Conservation (phyloP, 2,797 vertebrate species). For the Otolemur crassicaudatus region DNA sequence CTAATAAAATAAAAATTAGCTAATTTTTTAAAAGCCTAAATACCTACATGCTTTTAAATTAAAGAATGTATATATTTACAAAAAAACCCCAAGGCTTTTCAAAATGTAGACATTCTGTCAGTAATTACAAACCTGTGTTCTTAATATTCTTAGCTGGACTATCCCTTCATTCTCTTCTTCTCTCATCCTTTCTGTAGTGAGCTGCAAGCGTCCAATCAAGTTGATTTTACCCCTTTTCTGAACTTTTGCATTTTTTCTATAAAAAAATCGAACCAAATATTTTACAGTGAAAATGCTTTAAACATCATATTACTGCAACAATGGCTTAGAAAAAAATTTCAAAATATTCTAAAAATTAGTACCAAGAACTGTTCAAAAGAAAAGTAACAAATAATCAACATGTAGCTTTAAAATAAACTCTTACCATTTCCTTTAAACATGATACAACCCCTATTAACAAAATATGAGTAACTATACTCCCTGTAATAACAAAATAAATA, state of each 20-base stretch:
- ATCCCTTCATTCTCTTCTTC: constrained; percentile 99
- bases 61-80: not conserved
- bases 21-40: not conserved
- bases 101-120: constrained; percentile 27
- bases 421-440: constrained; percentile 8
- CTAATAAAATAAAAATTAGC: constrained; percentile 9
- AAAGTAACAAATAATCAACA: not conserved
- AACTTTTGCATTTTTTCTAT: constrained; percentile 98
- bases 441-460: not conserved
- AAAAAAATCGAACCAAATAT: constrained; percentile 64
- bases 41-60: constrained; percentile 35
- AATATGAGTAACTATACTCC: not conserved
- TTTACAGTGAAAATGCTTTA: not conserved
- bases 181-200: constrained; percentile 98
- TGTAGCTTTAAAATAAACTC: not conserved
- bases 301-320: constrained; percentile 5
- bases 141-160: constrained; percentile 98
- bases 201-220: constrained; percentile 97
- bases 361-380: constrained; percentile 9
- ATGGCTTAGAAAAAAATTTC: constrained; percentile 30
- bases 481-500: constrained; percentile 39
- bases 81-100: not conserved
- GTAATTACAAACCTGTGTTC: constrained; percentile 94
- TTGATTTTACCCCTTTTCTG: constrained; percentile 99
- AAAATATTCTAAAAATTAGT: constrained; percentile 20